A percentile compares a stretch with the other conserved stretches of the same genome.
Evolutionary conservation across 1,140 invertebrate species (phyloP).

Genomic region (Drosophila pectinifera): DNA sequence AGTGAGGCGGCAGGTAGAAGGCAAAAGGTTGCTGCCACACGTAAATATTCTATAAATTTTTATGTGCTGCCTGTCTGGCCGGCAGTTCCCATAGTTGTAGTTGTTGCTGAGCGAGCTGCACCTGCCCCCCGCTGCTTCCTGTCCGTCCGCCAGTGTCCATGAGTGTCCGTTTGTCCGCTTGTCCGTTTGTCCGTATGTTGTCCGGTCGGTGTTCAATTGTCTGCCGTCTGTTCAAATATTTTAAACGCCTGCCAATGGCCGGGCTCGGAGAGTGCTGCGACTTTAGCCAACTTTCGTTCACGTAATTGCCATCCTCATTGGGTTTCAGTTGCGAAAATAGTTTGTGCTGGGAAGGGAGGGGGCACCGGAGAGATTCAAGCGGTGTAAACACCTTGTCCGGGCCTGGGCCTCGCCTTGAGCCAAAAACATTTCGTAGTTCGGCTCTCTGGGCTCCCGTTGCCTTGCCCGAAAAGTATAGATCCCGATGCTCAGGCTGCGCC

Average conservation of each 20-base stretch:
- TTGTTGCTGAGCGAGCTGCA: constrained; percentile 27
- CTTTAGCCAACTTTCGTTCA: constrained; percentile 48
- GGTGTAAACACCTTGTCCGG: constrained; percentile 52
- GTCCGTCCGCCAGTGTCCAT: constrained; percentile 13
- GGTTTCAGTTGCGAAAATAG: constrained; percentile 42
- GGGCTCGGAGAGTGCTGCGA: constrained; percentile 12
- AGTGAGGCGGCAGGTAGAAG: constrained; percentile 8
- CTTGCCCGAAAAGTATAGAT: constrained; percentile 42
- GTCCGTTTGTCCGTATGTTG: constrained; percentile 37
- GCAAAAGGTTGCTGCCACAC: constrained; percentile 35
- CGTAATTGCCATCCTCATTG: constrained; percentile 53
- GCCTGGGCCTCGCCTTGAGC: constrained; percentile 30
- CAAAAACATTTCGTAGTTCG: constrained; percentile 45
- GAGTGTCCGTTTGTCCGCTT: constrained; percentile 34
- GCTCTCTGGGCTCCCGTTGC: constrained; percentile 35
- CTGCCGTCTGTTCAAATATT: constrained; percentile 55
- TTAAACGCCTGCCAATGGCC: constrained; percentile 52
- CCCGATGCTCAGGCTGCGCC: constrained; percentile 43
- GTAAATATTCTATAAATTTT: constrained; percentile 56
- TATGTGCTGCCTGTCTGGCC: constrained; percentile 39
- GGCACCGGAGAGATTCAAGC: constrained; percentile 14
- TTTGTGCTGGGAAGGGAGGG: constrained; percentile 10
- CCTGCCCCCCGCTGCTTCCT: constrained; percentile 29
- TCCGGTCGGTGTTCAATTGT: constrained; percentile 45
- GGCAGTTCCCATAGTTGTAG: constrained; percentile 19